Conservation (phyloP, 2,113 vertebrate species). For the Leuciscus idus region DNA sequence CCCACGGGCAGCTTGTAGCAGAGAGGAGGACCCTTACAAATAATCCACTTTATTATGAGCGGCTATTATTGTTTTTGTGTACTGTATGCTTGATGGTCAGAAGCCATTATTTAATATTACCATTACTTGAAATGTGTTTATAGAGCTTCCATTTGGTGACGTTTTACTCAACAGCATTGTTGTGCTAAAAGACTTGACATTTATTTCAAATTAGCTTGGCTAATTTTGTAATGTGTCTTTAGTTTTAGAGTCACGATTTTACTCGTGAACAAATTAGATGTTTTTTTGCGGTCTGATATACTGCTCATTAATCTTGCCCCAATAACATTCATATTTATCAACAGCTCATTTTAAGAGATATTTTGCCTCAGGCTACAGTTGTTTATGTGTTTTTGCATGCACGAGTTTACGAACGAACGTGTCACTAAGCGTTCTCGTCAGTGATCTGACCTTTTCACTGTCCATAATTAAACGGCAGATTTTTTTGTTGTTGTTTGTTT, state of each 20-base stretch:
- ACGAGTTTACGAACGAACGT: constrained; percentile 45
- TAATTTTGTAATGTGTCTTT: background rate
- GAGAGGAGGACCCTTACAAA: background rate
- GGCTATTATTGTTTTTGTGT: background rate
- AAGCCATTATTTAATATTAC: background rate
- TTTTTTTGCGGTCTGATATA: background rate
- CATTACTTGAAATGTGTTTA: background rate
- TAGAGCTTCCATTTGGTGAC: background rate
- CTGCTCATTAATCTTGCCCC: constrained; percentile 2
- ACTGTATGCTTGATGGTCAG: background rate
- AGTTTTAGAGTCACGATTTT: constrained; percentile 4
- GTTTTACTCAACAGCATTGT: background rate
- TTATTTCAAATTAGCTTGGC: background rate
- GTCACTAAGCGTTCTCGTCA: constrained; percentile 80
- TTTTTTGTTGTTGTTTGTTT: constrained; percentile 70
- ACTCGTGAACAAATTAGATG: constrained; percentile 15
- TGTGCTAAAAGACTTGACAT: background rate
- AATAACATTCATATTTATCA: constrained; percentile 27
- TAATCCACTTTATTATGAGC: background rate
- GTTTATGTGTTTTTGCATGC: constrained; percentile 14
- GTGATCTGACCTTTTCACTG: constrained; percentile 79
- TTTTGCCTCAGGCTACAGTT: background rate
- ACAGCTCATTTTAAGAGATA: constrained; percentile 5
- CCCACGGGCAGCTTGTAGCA: constrained; percentile 60
- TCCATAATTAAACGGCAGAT: constrained; percentile 78